phyloP scores from a whole-genome alignment of 1,140 invertebrate genomes.

The Pseudomyrmex concolor region DNA sequence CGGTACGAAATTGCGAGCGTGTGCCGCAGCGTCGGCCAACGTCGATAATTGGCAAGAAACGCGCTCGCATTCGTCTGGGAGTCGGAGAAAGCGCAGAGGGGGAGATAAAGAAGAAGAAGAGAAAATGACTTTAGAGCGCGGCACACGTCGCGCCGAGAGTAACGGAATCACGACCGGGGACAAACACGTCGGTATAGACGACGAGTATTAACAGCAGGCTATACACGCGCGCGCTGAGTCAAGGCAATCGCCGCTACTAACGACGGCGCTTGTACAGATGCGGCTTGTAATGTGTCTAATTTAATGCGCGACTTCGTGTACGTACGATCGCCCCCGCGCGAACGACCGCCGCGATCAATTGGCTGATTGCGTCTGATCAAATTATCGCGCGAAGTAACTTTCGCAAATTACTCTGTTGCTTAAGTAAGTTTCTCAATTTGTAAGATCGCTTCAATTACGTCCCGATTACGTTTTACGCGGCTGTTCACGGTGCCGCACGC shows the following conservation, averaged over 20 bases:
- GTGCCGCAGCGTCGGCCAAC: conserved; percentile 31
- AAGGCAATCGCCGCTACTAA: conserved; percentile 41
- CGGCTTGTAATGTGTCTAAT: conserved; percentile 24
- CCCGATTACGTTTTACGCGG: neutral
- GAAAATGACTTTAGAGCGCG: conserved; percentile 40
- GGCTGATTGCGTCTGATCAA: neutral
- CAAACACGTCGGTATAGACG: conserved; percentile 27
- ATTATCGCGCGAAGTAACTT: conserved; percentile 3
- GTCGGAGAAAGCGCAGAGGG: neutral
- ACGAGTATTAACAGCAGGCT: conserved; percentile 18
- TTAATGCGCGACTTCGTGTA: conserved; percentile 6
- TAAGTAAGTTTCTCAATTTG: neutral
- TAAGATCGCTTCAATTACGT: conserved; percentile 2
- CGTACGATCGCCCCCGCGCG: neutral
- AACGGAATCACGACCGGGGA: neutral
- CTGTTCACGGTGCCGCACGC: neutral
- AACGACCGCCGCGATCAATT: neutral
- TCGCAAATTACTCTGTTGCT: neutral
- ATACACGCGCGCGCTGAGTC: conserved; percentile 1
- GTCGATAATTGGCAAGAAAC: conserved; percentile 71
- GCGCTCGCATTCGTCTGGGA: neutral
- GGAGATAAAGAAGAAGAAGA: too few relatives aligned
- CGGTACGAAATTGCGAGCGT: neutral
- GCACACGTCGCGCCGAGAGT: neutral
- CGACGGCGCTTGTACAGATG: conserved; percentile 23